A percentile compares a stretch with the other conserved stretches of the same genome.
Evolutionary conservation across 2,113 vertebrate genomes (phyloP).

Genomic region (Tupaia tana): DNA sequence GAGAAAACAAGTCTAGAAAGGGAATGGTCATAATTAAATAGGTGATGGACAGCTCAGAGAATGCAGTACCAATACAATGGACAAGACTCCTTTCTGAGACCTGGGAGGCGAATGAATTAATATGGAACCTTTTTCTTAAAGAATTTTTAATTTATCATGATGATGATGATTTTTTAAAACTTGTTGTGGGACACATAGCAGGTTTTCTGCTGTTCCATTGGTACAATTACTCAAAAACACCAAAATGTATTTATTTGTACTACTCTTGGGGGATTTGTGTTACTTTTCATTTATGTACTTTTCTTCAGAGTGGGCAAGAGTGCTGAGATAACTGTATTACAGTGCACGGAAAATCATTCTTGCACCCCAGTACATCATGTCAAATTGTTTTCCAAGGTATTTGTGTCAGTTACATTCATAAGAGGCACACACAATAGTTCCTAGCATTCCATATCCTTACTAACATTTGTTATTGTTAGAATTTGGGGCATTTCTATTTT

Average conservation of each 20-base stretch:
- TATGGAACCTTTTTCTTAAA: neutral
- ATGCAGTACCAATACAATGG: neutral
- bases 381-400: neutral
- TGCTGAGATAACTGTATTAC: neutral
- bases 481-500: neutral
- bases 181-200: no score
- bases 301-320: neutral
- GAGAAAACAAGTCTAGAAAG: no score
- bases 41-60: neutral
- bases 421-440: neutral
- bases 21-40: neutral
- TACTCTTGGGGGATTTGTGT: neutral
- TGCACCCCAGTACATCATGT: neutral
- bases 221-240: neutral
- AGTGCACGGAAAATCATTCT: neutral
- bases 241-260: neutral
- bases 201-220: no score
- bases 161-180: no score
- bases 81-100: neutral
- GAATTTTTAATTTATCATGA: no score
- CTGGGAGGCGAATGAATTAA: neutral
- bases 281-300: neutral
- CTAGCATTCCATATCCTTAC: neutral
- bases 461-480: neutral
- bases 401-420: neutral